Evolutionary conservation across 2,888 invertebrate genomes (phyloP).

Genomic region (Aplocera efformata): DNA sequence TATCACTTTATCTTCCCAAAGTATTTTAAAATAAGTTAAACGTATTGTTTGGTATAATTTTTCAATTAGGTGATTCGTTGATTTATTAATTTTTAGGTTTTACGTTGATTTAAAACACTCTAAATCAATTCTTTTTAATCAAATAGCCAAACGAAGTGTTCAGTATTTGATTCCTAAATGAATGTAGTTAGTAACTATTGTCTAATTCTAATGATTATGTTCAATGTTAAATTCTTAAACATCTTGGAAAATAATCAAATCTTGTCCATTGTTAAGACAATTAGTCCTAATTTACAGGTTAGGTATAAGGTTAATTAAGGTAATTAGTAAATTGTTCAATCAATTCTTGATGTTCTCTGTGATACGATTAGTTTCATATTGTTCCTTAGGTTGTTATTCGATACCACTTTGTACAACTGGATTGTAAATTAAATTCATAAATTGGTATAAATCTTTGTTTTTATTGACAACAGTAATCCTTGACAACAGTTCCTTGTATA

Average conservation of each 20-base stretch:
- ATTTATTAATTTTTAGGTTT: conserved; percentile 5
- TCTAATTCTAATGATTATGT: conserved; percentile 16
- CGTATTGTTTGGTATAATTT: not conserved
- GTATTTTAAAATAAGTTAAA: conserved; percentile 2
- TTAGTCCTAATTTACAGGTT: conserved; percentile 1
- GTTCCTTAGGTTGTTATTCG: conserved; percentile 39
- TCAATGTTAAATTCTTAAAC: conserved; percentile 16
- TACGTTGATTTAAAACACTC: conserved; percentile 7
- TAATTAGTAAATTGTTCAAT: conserved; percentile 40
- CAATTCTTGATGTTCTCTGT: conserved; percentile 62
- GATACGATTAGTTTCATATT: conserved; percentile 59
- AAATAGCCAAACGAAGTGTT: conserved; percentile 60
- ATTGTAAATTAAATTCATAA: conserved; percentile 66
- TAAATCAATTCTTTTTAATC: conserved; percentile 35
- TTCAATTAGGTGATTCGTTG: not conserved
- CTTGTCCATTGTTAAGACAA: conserved; percentile 4
- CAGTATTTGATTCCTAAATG: conserved; percentile 54
- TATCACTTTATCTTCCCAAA: not conserved
- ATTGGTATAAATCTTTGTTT: conserved; percentile 42
- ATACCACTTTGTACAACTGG: conserved; percentile 45
- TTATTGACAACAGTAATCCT: conserved; percentile 7
- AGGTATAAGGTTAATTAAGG: conserved; percentile 2
- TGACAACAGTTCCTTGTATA: too few relatives aligned
- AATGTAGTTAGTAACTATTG: conserved; percentile 17
- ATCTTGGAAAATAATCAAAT: conserved; percentile 18